These are phyloP conservation scores for Neelides sp. DNA, from an alignment of 1,140 invertebrate genomes.

Conservation along the genomic window DNA sequence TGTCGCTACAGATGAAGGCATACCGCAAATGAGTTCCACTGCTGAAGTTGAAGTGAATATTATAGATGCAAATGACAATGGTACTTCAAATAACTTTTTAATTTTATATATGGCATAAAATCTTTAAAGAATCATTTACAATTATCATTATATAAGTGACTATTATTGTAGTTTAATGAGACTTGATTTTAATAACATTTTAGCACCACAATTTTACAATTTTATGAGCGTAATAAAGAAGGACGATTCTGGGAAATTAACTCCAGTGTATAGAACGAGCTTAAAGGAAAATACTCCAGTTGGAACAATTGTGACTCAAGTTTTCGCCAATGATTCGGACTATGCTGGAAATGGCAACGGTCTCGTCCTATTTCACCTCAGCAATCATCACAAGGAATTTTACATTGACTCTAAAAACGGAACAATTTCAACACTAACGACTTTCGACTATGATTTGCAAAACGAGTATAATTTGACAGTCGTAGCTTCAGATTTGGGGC, in stretches of 20 bases:
- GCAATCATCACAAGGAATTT: conserved; percentile 39
- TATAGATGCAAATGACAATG: conserved; percentile 64
- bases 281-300: conserved; percentile 53
- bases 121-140: background rate
- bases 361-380: conserved; percentile 56
- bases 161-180: too few relatives aligned
- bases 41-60: conserved; percentile 67
- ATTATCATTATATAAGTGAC: conserved; percentile 25
- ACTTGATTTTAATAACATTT: too few relatives aligned
- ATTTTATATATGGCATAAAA: background rate
- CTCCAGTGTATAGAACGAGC: conserved; percentile 57
- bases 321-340: conserved; percentile 73
- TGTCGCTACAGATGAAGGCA: conserved; percentile 58
- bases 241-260: conserved; percentile 11
- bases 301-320: conserved; percentile 52
- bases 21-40: conserved; percentile 47
- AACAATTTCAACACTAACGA: conserved; percentile 55
- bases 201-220: conserved; percentile 54
- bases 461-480: conserved; percentile 59
- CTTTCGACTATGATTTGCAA: conserved; percentile 56
- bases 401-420: conserved; percentile 67
- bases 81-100: conserved; percentile 12
- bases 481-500: conserved; percentile 67
- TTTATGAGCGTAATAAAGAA: conserved; percentile 40
- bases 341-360: conserved; percentile 69